Evolutionary conservation across 2,888 invertebrate genomes (phyloP), one percentile per base, ranked within the genome.

Genomic region (Notocelia uddmanniana): DNA sequence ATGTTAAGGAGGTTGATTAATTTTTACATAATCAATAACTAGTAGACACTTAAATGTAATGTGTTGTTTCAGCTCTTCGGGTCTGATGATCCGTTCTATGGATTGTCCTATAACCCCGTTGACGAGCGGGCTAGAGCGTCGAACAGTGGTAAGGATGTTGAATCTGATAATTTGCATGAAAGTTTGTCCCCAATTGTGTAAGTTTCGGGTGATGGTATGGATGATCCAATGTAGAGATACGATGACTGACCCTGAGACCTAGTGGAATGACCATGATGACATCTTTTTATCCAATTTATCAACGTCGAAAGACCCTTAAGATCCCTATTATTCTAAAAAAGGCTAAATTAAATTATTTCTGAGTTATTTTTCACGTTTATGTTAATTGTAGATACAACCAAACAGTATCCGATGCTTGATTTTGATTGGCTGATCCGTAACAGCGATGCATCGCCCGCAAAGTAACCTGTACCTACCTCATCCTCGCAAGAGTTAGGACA

Each of bases 341-440:
- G 72, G 69, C 52, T 63, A 74, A 50, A 52, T 59, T 37, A 62
- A 63, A 73, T 23, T 60, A 18, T 63, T 48, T 62, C 41, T 72
- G 75, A 83, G 87, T 83, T 89, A 83, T 84, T 81, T 86, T 87
- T 87, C 85, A 90, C 82, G 77, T 91, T 90, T 92, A 85, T 92
- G 83, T 92, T 93, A 92, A 92, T 93, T 94, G 88, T 94, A 94
- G 93, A 94, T 94, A 88, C 93, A 89, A 88, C 90, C 81, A 93
- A 94, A 93, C 92, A 93, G 87, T 91, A 89, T 90, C 93, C 93
- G 92, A 93, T 93, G 93, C 89, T 94, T 91, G 93, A 94, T 93
- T 94, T 93, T 92, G 93, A 94, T 92, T 94, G 93, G 93, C 93
- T 94, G 89, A 88, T 93, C 80, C 86, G 85, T 92, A 91, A 89